Conservation (phyloP, 2,113 vertebrate genomes). For the Microtus montanus region DNA sequence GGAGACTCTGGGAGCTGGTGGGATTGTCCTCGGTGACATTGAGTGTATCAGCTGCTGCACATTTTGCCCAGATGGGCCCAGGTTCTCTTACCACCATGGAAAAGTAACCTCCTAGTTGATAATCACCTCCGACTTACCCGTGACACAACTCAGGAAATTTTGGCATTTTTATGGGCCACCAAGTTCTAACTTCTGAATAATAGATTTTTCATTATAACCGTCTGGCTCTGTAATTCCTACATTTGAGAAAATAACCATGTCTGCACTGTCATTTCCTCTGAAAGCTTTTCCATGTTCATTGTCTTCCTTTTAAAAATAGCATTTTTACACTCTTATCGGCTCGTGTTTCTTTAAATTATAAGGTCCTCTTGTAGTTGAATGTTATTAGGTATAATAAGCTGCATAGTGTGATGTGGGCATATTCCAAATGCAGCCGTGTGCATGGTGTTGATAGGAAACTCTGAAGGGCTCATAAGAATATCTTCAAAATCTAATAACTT, state of each 20-base stretch:
- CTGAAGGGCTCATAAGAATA: conserved; percentile 35
- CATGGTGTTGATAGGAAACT: conserved; percentile 38
- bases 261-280: not conserved
- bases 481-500: conserved; percentile 35
- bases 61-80: fast-evolving
- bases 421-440: conserved; percentile 31
- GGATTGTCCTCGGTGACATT: not conserved
- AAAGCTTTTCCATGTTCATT: conserved; percentile 8
- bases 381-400: conserved; percentile 51
- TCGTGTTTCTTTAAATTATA: conserved; percentile 34
- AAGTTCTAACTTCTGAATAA: not conserved
- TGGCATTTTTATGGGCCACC: not conserved
- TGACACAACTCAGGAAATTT: not conserved
- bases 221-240: not conserved
- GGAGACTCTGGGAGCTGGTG: fast-evolving
- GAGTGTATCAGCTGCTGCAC: not conserved
- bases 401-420: conserved; percentile 36
- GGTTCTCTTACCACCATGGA: not conserved
- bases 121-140: not conserved
- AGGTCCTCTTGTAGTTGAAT: not conserved
- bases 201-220: conserved; percentile 32
- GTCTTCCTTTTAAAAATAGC: conserved; percentile 25
- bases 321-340: conserved; percentile 37
- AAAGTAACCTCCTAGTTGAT: too few species aligned
- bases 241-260: not conserved